These are phyloP conservation scores for Sorex maritimensis DNA, from an alignment of 2,797 vertebrate species.

Conservation along the genomic window DNA sequence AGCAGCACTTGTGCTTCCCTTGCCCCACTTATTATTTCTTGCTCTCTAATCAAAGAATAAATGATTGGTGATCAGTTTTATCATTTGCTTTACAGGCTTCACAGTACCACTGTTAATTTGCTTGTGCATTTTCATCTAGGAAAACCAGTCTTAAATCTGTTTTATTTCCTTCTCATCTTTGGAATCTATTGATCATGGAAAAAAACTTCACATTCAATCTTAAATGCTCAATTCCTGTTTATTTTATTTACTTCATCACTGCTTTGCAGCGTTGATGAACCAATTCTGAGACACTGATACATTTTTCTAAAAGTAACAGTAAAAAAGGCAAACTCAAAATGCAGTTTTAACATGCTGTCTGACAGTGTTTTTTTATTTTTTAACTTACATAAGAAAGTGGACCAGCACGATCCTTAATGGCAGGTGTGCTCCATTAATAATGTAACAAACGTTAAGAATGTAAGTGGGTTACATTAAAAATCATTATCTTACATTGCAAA, in stretches of 20 bases:
- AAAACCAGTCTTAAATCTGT: background rate
- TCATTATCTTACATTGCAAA: slow-evolving; percentile 36
- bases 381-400: slow-evolving; percentile 18
- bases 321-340: background rate
- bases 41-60: no score
- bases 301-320: background rate
- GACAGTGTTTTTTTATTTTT: no score
- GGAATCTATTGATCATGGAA: background rate
- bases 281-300: background rate
- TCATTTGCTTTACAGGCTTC: background rate
- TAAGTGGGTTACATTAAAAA: slow-evolving; percentile 30
- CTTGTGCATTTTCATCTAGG: background rate
- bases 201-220: background rate
- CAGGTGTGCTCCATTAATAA: slow-evolving; percentile 44
- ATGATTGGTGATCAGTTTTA: slow-evolving; percentile 38
- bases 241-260: background rate
- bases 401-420: background rate
- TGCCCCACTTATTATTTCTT: no score
- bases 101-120: background rate
- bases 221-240: background rate
- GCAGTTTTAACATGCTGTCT: no score
- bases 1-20: no score
- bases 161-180: slow-evolving; percentile 38
- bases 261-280: background rate
- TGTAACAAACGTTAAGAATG: slow-evolving; percentile 10